Base-by-base conservation (phyloP, 2,797 vertebrate species). In the Psittacula derbiana region DNA sequence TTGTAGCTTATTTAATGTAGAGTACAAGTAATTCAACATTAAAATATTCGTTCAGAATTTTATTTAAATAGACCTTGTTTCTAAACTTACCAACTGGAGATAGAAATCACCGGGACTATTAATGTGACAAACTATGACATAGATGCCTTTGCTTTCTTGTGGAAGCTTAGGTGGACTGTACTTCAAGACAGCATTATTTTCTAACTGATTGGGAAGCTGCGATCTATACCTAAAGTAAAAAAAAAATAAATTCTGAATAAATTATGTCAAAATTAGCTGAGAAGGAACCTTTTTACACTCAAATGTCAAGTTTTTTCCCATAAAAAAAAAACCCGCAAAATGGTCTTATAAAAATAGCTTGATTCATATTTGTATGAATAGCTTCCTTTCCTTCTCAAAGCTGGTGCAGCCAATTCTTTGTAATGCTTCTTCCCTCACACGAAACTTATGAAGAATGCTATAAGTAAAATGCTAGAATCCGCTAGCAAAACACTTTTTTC, bases 41-140 rank as follows among this genome's bases (percentile, higher is more conserved):
- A 84, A 81, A 58, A 30, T 6, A 8, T 12, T 20, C 27, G 7
- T 31, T 62, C 6, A 28, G 16, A 28, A 10, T 47, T 86, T 70
- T 53, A 62, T 27, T 46, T 58, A 55, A 80, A 64, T 3, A 83
- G 41, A 69, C 21, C n/a, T 74, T 16, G 52, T n/a, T 91, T 80
- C 43, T 82, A 30, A 85, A 86, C 98, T 97, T 97, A 98, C 98
- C 98, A 98, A 61, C 19, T 97, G 93, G 85, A 98, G 93, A 86
- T 97, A 98, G 92, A 98, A 98, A 95, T 98, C 98, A 79, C 94
- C 86, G 19, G 98, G 98, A 90, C 93, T 97, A 82, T 98, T 98
- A 90, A 98, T 73, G 44, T 98, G 97, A 94, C 96, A 97, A 95
- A 98, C 95, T 65, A 96, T 73, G 74, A 97, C 95, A 25, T 52